Evolutionary conservation across 2,888 invertebrate species (phyloP), one percentile per base, ranked within the genome.

Genomic region (Holacanthella duospinosa): DNA sequence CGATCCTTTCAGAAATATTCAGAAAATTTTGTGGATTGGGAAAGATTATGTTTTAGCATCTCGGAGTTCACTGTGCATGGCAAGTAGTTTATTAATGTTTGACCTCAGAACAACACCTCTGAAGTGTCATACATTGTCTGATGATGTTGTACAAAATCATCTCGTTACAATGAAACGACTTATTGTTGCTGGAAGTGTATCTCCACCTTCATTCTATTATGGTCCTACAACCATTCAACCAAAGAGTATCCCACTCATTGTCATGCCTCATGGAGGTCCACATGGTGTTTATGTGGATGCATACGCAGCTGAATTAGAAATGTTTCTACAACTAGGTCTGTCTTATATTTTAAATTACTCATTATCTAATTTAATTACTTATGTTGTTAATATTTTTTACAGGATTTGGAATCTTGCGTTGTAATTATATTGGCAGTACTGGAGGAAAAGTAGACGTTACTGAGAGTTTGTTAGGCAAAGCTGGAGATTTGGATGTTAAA

Each of bases 251-350:
- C 88, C 89, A 1, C 77, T 91, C 25, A 79, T 92, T 27, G 82
- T 89, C 21, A 84, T 83, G 79, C 86, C 87, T 1, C 91, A 92
- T 78, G 92, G 93, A 56, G 93, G 92, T 0, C 75, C 85, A 48
- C 84, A 85, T 71, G 79, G 76, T 64, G 82, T 85, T 0, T 78
- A 86, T 53, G 83, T 85, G 70, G 80, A 82, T 55, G 78, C 83
- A 66, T 76, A 85, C 58, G 86, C 87, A 86, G 77, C 81, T 79
- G 68, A 68, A 19, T 59, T 61, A 26, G 55, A 63, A 1, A 65
- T 68, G 25, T 66, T 71, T 25, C 44, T 66, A 1, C 65, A 61
- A 25, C 55, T 68, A 21, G 69, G 70, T 66, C 59, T 16, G 26
- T 43, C 6, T 9, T 43, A 59, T 26, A 29, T 24, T n/a, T n/a